phyloP scores from a whole-genome alignment of 2,888 invertebrate species.

The Marronus borbonicus region DNA sequence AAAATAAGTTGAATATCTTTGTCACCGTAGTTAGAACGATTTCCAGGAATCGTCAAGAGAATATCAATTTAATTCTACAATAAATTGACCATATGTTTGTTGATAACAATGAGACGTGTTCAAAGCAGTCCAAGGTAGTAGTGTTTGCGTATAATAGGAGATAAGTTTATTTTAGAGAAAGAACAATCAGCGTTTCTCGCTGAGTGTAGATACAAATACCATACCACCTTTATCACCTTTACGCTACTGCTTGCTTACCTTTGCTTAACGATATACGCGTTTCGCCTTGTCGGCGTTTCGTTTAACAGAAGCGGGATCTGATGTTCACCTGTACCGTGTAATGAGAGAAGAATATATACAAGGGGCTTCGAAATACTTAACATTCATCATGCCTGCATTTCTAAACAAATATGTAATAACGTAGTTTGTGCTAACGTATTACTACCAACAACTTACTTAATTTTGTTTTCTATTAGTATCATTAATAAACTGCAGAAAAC shows the following conservation, averaged over 20 bases:
- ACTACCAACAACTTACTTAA: too few relatives aligned
- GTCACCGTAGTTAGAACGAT: constrained; percentile 4
- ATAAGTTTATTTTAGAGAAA: constrained; percentile 46
- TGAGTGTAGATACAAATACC: constrained; percentile 46
- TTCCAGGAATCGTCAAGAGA: constrained; percentile 8
- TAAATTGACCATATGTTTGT: constrained; percentile 24
- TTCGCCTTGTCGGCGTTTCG: constrained; percentile 42
- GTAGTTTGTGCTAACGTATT: too few relatives aligned
- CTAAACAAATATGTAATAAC: too few relatives aligned
- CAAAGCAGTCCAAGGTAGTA: constrained; percentile 54
- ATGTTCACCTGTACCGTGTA: constrained; percentile 42
- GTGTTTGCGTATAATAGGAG: constrained; percentile 48
- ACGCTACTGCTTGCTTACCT: constrained; percentile 34
- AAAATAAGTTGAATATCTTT: constrained; percentile 14
- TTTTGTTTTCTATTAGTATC: too few relatives aligned
- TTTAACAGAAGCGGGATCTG: constrained; percentile 33
- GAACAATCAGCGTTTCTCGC: constrained; percentile 50
- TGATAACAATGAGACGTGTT: constrained; percentile 42
- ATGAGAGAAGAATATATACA: constrained; percentile 20
- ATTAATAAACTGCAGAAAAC: too few relatives aligned
- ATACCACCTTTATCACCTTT: constrained; percentile 43
- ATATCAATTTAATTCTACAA: neutral
- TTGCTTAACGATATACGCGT: constrained; percentile 51
- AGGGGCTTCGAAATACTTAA: neutral
- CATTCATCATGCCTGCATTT: too few relatives aligned